Evolutionary conservation across 2,888 invertebrate genomes (phyloP).

Genomic region (Odontomyia ornata): DNA sequence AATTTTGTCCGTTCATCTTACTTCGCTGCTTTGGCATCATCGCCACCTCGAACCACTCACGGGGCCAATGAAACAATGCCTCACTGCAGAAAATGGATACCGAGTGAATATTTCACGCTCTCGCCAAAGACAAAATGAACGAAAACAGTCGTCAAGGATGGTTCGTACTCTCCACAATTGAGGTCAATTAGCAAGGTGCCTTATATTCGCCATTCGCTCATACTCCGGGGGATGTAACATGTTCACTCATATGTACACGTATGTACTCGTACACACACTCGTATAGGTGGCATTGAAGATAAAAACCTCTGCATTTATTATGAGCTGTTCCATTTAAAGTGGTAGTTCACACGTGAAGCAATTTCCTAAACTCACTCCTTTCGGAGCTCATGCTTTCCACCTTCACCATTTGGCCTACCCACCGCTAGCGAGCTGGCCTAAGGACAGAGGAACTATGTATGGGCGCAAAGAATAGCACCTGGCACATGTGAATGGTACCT

Average conservation of each 20-base stretch:
- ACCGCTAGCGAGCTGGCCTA: too few relatives aligned
- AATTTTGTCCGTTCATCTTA: background rate
- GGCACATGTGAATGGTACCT: constrained; percentile 14
- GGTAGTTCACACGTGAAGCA: constrained; percentile 29
- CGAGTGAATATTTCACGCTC: constrained; percentile 33
- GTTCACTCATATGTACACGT: background rate
- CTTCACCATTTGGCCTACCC: too few relatives aligned
- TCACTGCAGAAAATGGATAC: constrained; percentile 29
- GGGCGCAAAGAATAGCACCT: constrained; percentile 20
- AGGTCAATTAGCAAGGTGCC: constrained; percentile 34
- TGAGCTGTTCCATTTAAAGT: constrained; percentile 40
- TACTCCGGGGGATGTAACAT: constrained; percentile 11
- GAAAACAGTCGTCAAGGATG: constrained; percentile 4
- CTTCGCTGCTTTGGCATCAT: background rate
- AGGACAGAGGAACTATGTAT: background rate
- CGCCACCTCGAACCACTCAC: too few relatives aligned
- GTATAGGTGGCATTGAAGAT: constrained; percentile 5
- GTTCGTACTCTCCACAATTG: constrained; percentile 1
- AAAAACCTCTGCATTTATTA: constrained; percentile 36
- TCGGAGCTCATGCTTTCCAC: too few relatives aligned
- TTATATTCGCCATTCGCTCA: background rate
- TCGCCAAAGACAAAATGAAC: background rate
- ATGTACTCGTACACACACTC: background rate
- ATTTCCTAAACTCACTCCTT: background rate
- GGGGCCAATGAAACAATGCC: background rate